phyloP scores from a whole-genome alignment of 2,888 invertebrate genomes.

The Argyresthia albistria region DNA sequence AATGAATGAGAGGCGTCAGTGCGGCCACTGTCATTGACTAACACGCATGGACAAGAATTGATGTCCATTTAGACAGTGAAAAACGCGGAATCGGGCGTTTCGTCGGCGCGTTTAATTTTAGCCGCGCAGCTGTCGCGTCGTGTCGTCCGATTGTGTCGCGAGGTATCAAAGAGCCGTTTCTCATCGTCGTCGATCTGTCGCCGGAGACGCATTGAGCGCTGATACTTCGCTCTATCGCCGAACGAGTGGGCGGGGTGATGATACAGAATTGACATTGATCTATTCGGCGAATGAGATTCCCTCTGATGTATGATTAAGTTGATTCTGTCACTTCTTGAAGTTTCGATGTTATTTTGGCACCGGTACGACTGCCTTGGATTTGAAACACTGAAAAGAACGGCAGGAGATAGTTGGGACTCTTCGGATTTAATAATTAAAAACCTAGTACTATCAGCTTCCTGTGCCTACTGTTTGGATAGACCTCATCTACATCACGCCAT shows the following conservation, averaged over 20 bases:
- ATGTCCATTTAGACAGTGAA: constrained; percentile 65
- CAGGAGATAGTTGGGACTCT: too few relatives aligned
- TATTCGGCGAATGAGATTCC: background rate
- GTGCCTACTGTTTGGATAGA: too few relatives aligned
- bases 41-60: constrained; percentile 65
- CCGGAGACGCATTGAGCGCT: background rate
- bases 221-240: constrained; percentile 3
- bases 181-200: background rate
- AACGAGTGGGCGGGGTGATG: constrained; percentile 7
- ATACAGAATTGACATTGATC: background rate
- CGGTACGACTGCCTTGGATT: too few relatives aligned
- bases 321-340: too few relatives aligned
- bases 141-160: constrained; percentile 21
- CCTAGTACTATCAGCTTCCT: too few relatives aligned
- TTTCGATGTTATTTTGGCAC: too few relatives aligned
- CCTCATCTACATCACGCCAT: too few relatives aligned
- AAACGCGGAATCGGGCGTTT: constrained; percentile 63
- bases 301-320: too few relatives aligned
- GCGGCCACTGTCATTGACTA: constrained; percentile 57
- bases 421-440: too few relatives aligned
- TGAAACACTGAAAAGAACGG: too few relatives aligned
- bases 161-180: constrained; percentile 30
- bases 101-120: constrained; percentile 39
- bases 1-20: background rate
- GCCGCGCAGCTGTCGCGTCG: constrained; percentile 56